These are phyloP conservation scores for Ifrita kowaldi DNA, from an alignment of 2,113 vertebrate species.

Conservation along the genomic window DNA sequence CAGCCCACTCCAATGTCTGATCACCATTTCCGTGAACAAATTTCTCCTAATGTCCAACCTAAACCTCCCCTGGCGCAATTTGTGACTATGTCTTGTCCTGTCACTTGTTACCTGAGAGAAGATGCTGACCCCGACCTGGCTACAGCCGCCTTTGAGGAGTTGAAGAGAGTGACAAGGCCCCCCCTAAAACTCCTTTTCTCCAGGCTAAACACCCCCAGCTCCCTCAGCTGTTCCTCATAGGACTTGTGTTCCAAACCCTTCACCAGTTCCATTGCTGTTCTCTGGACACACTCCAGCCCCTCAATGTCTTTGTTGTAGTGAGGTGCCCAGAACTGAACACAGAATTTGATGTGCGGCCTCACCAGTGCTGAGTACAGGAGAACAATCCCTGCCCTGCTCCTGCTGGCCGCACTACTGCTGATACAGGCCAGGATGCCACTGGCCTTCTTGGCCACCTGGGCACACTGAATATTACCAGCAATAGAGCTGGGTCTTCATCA, in stretches of 20 bases:
- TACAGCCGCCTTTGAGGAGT: background rate
- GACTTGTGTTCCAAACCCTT: background rate
- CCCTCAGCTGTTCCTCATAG: background rate
- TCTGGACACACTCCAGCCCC: background rate
- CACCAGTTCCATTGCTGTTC: background rate
- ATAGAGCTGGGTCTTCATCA: background rate
- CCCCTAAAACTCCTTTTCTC: too few relatives aligned
- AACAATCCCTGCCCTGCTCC: background rate
- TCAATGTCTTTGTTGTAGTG: accelerated
- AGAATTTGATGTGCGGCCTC: accelerated
- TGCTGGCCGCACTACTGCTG: accelerated
- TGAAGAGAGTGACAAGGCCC: background rate
- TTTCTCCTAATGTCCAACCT: background rate
- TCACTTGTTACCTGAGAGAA: background rate
- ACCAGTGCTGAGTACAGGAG: accelerated
- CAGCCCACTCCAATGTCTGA: background rate
- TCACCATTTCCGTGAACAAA: background rate
- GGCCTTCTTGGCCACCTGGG: background rate
- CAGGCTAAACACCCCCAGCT: too few relatives aligned
- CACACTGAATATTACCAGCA: background rate
- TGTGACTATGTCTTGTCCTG: too few relatives aligned
- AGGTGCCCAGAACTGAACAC: background rate
- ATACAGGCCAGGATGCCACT: accelerated
- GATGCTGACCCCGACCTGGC: too few relatives aligned
- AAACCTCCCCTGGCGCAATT: background rate